Conservation (phyloP, 1,140 invertebrate species). For the Callitettix versicolor region DNA sequence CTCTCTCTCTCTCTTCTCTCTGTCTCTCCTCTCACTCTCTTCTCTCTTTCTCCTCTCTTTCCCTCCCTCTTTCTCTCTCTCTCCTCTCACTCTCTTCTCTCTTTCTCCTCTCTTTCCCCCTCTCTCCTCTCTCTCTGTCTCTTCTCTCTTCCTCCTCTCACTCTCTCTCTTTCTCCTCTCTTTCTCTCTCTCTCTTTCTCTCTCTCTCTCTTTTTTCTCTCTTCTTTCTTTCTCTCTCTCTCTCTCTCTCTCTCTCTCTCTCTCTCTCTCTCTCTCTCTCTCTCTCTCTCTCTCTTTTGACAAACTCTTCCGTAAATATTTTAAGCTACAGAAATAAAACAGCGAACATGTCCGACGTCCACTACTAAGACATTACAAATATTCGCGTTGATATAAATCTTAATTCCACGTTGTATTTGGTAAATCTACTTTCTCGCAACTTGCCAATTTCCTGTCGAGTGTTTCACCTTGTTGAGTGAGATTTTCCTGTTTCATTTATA, state of each 20-base stretch:
- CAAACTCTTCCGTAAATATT: too few relatives aligned
- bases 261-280: not conserved
- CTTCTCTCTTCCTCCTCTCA: not conserved
- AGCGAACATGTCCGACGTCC: too few relatives aligned
- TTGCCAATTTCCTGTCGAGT: too few relatives aligned
- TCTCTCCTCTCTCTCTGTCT: not conserved
- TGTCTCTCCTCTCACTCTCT: too few relatives aligned
- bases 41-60: not conserved
- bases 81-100: conserved; percentile 1
- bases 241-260: not conserved
- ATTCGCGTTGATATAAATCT: too few relatives aligned
- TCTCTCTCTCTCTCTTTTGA: not conserved
- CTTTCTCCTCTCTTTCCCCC: not conserved
- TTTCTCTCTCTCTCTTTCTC: not conserved
- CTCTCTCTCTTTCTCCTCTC: conserved; percentile 2
- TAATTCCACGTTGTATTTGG: too few relatives aligned
- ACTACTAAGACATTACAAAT: too few relatives aligned
- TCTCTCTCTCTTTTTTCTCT: not conserved
- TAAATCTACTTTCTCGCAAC: too few relatives aligned
- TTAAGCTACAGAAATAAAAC: too few relatives aligned
- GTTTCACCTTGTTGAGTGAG: too few relatives aligned
- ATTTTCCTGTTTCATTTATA: too few relatives aligned
- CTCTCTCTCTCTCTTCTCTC: too few relatives aligned
- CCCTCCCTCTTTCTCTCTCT: not conserved
- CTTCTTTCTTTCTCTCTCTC: not conserved